These are phyloP conservation scores for Ispidina picta DNA, from an alignment of 2,797 vertebrate genomes.

Conservation along the genomic window DNA sequence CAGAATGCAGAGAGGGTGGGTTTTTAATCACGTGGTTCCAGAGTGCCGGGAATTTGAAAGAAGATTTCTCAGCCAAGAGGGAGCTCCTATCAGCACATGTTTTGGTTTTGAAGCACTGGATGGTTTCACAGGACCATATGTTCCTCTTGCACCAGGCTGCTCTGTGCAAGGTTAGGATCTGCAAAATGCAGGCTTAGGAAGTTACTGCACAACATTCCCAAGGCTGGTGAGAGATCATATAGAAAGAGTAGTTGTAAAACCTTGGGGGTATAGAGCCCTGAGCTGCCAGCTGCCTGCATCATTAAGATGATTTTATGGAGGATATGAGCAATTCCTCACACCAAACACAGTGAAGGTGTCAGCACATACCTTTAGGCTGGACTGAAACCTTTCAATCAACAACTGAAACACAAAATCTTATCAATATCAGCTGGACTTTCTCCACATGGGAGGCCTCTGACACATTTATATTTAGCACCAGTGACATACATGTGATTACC, in stretches of 20 bases:
- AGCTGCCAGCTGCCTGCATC: background rate
- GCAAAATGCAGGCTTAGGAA: background rate
- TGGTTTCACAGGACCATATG: background rate
- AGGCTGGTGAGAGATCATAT: background rate
- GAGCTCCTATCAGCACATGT: conserved; percentile 7
- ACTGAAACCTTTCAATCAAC: conserved; percentile 38
- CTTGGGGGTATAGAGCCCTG: background rate
- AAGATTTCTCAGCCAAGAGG: conserved; percentile 15
- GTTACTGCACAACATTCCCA: background rate
- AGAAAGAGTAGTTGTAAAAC: background rate
- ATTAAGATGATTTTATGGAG: background rate
- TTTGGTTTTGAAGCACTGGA: background rate
- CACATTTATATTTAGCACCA: conserved; percentile 16
- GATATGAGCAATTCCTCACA: background rate
- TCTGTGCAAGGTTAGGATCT: background rate
- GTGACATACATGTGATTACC: conserved; percentile 16
- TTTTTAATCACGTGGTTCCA: background rate
- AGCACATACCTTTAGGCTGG: background rate
- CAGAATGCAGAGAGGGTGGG: too few species aligned
- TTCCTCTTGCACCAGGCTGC: background rate
- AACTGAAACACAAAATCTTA: conserved; percentile 25
- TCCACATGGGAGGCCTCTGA: background rate
- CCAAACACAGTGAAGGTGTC: background rate
- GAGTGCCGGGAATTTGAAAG: background rate
- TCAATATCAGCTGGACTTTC: conserved; percentile 42